A percentile compares a stretch with the other conserved stretches of the same genome.
Evolutionary conservation across 2,113 vertebrate genomes (phyloP).

Genomic region (Onychostruthus taczanowskii): DNA sequence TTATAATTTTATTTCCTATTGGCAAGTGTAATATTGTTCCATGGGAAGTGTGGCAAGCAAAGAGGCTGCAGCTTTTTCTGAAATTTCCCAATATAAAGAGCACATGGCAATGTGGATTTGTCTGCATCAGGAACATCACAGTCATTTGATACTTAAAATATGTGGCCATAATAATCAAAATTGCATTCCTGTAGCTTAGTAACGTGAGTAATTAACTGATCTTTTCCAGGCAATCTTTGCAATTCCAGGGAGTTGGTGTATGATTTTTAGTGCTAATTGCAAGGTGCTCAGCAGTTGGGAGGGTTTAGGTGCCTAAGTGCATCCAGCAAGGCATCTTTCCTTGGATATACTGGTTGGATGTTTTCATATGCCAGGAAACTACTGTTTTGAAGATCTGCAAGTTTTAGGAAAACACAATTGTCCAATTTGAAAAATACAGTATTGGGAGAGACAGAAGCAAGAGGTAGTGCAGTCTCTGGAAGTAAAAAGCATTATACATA

Average conservation of each 20-base stretch:
- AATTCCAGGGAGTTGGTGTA: background rate
- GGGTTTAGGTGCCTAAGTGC: background rate
- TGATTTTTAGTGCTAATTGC: background rate
- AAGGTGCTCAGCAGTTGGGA: background rate
- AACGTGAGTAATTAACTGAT: background rate
- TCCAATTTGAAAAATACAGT: background rate
- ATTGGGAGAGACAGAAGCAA: conserved; percentile 7
- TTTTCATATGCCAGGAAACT: background rate
- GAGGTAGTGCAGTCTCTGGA: background rate
- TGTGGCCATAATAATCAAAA: background rate
- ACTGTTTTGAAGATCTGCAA: background rate
- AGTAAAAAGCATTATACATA: conserved; percentile 2
- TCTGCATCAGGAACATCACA: background rate
- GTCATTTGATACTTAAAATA: background rate
- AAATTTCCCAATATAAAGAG: background rate
- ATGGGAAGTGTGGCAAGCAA: background rate
- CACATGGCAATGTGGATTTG: background rate
- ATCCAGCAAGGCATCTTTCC: background rate
- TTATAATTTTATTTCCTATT: background rate
- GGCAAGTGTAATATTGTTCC: background rate
- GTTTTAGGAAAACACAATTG: background rate
- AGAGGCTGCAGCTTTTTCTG: background rate
- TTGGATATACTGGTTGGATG: background rate
- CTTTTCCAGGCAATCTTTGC: background rate
- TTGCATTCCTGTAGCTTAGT: background rate